Conservation (phyloP, 2,113 vertebrate species). For the Cryptoleucopteryx plumbea region DNA sequence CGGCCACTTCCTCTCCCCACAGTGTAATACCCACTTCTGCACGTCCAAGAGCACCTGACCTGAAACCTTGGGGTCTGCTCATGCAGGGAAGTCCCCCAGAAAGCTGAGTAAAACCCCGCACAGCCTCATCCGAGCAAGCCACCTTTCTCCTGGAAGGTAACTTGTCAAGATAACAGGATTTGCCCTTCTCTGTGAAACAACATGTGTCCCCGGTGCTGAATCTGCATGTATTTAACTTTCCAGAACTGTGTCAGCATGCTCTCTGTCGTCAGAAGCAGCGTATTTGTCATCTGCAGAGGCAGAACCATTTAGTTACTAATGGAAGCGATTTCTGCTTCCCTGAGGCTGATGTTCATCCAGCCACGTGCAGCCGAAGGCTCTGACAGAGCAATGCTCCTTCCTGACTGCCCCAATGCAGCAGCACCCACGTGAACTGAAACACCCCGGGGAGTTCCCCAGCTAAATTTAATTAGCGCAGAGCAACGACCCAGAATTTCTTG, state of each 20-base stretch:
- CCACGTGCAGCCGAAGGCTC: accelerated
- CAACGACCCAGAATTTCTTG: background rate
- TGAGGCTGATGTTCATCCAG: background rate
- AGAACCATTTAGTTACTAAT: background rate
- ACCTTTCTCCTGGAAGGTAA: background rate
- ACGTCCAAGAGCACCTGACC: background rate
- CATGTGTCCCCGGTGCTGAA: background rate
- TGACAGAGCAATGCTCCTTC: background rate
- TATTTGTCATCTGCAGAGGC: background rate
- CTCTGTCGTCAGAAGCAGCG: background rate
- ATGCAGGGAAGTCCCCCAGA: background rate
- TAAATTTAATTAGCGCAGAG: background rate
- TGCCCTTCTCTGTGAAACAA: background rate
- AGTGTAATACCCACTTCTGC: background rate
- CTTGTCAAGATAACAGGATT: background rate
- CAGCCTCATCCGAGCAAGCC: background rate
- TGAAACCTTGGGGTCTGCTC: background rate
- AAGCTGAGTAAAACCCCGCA: accelerated
- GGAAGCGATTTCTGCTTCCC: background rate
- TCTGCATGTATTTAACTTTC: background rate
- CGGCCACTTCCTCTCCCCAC: background rate
- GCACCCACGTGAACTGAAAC: background rate
- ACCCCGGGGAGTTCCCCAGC: background rate
- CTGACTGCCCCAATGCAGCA: background rate
- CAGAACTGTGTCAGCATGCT: background rate